Evolutionary conservation across 2,888 invertebrate genomes (phyloP).

Genomic region (Dryomyza anilis): DNA sequence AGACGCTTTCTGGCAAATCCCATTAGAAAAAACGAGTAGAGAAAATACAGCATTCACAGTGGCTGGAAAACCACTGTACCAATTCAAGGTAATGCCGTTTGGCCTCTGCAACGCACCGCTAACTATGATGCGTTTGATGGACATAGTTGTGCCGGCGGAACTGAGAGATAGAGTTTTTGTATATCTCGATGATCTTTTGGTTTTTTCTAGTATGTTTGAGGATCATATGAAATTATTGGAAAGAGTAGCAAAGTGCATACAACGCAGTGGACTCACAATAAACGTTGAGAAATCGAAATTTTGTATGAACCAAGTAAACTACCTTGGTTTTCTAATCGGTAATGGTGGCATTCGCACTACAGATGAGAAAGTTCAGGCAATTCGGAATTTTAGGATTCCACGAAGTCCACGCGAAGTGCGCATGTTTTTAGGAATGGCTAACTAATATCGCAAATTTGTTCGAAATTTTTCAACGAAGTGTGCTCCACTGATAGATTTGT

Average conservation of each 20-base stretch:
- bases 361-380: neutral
- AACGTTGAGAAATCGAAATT: neutral
- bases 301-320: neutral
- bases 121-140: too few relatives aligned
- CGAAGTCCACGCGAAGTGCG: neutral
- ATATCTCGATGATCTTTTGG: neutral
- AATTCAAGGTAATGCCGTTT: too few relatives aligned
- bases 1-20: too few relatives aligned
- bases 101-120: too few relatives aligned
- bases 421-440: neutral
- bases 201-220: neutral
- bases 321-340: neutral
- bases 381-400: neutral
- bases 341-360: neutral
- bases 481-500: neutral
- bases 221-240: neutral
- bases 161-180: neutral
- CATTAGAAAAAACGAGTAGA: too few relatives aligned
- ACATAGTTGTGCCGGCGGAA: neutral
- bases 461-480: neutral
- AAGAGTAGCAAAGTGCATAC: neutral
- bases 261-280: too few relatives aligned
- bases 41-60: neutral
- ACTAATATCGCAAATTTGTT: too few relatives aligned
- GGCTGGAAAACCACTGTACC: neutral